These are phyloP conservation scores for Nemurella pictetii DNA, from an alignment of 2,888 invertebrate species.

Conservation along the genomic window DNA sequence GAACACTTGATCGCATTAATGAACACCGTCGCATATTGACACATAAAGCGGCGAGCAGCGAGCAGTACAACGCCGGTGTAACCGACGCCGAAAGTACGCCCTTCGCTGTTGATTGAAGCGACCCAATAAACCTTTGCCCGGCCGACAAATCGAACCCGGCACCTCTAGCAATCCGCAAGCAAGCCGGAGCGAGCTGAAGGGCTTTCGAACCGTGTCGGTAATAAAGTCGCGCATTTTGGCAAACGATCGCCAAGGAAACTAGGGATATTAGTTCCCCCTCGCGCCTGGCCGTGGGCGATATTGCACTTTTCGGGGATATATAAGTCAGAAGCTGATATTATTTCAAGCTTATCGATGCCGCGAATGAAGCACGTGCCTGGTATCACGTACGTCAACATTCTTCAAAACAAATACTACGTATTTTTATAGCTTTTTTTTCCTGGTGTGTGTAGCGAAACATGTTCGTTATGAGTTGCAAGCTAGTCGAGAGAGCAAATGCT, in stretches of 20 bases:
- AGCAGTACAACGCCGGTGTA: neutral
- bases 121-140: constrained; percentile 7
- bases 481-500: neutral
- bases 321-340: neutral
- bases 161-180: neutral
- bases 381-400: neutral
- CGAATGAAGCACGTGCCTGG: too few species aligned
- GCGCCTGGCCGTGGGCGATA: neutral
- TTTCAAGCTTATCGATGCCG: neutral
- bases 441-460: too few species aligned
- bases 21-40: neutral
- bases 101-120: constrained; percentile 9
- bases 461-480: neutral
- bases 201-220: neutral
- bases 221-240: neutral
- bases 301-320: neutral
- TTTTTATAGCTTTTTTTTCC: neutral
- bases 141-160: neutral
- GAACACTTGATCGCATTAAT: neutral
- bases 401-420: neutral
- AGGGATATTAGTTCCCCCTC: too few species aligned
- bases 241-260: neutral
- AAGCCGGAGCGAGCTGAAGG: too few species aligned
- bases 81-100: neutral
- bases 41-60: too few species aligned